Percentiles rank a stretch among this genome's conserved stretches.
Evolutionary conservation across 53 echinoderm and acorn worm species (phyloP).

Genomic region (Arbacia lixula): DNA sequence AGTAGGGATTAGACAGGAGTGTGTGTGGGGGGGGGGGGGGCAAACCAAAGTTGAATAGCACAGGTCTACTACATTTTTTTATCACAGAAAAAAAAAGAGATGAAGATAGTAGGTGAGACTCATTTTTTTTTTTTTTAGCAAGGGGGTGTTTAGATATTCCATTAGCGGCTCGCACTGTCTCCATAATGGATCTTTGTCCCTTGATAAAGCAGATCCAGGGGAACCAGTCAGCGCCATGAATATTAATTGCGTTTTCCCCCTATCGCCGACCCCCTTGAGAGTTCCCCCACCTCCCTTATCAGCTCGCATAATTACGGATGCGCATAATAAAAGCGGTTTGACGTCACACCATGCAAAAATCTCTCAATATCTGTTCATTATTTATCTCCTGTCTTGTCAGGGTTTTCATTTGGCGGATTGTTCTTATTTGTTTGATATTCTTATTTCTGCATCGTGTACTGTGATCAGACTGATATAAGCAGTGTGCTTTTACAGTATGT

Average conservation of each 20-base stretch:
- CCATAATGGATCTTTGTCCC: conserved; percentile 19
- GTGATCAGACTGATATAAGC: too few relatives aligned
- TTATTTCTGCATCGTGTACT: too few relatives aligned
- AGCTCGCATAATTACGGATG: conserved; percentile 10
- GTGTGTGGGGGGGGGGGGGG: neutral
- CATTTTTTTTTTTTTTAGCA: too few relatives aligned
- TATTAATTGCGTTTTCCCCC: conserved; percentile 35
- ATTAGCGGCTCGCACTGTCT: neutral
- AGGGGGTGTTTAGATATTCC: conserved; percentile 15
- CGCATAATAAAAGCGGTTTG: conserved; percentile 10
- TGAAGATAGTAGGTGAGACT: too few relatives aligned
- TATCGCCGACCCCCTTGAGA: neutral
- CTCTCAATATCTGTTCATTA: conserved; percentile 7
- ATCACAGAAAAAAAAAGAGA: too few relatives aligned
- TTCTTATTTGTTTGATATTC: too few relatives aligned
- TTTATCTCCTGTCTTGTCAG: too few relatives aligned
- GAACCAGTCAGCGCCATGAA: neutral
- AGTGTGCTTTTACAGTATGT: too few relatives aligned
- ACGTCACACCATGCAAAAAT: conserved; percentile 21
- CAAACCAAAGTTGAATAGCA: too few relatives aligned
- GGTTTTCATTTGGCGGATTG: too few relatives aligned
- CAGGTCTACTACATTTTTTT: too few relatives aligned
- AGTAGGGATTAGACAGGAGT: neutral
- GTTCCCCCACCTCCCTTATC: neutral
- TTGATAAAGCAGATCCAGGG: neutral